A percentile compares a stretch with the other conserved stretches of the same genome.
Evolutionary conservation across 1,140 invertebrate species (phyloP).

Genomic region (Drosophila sp.): DNA sequence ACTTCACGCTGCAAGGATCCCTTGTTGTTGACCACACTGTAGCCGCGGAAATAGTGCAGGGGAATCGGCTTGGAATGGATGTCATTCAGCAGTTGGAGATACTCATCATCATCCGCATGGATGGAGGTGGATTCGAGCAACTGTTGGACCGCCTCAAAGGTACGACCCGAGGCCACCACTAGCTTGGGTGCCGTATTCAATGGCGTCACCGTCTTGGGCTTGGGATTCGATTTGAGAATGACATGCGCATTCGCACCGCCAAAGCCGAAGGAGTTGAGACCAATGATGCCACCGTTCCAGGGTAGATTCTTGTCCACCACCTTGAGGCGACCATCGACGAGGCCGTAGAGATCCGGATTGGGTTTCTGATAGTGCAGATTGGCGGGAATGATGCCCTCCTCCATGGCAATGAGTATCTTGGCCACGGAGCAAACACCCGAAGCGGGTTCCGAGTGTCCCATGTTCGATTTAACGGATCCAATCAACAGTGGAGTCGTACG

Average conservation of each 20-base stretch:
- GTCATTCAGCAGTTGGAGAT: slow-evolving; percentile 91
- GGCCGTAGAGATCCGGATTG: slow-evolving; percentile 94
- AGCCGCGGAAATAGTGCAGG: slow-evolving; percentile 92
- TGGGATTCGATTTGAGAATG: slow-evolving; percentile 92
- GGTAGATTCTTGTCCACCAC: slow-evolving; percentile 92
- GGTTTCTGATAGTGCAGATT: slow-evolving; percentile 96
- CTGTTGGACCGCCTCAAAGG: slow-evolving; percentile 90
- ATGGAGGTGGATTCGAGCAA: slow-evolving; percentile 88
- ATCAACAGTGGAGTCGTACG: slow-evolving; percentile 92
- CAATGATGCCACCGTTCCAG: slow-evolving; percentile 94
- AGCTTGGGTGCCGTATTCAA: slow-evolving; percentile 88
- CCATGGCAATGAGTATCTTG: slow-evolving; percentile 96
- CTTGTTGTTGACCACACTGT: slow-evolving; percentile 88
- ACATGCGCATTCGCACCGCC: slow-evolving; percentile 98
- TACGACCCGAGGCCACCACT: slow-evolving; percentile 92
- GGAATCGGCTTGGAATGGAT: slow-evolving; percentile 89
- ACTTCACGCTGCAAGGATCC: slow-evolving; percentile 82
- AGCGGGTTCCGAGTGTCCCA: slow-evolving; percentile 98
- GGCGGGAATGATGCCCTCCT: slow-evolving; percentile 92
- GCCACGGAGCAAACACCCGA: slow-evolving; percentile 95
- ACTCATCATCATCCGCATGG: slow-evolving; percentile 89
- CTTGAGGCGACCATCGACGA: slow-evolving; percentile 93
- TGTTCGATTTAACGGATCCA: slow-evolving; percentile 98
- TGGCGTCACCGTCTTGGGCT: slow-evolving; percentile 87
- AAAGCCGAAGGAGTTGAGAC: slow-evolving; percentile 98